Evolutionary conservation across 2,113 vertebrate genomes (phyloP), one percentile per base, ranked within the genome.

Genomic region (Myiagra hebetior): DNA sequence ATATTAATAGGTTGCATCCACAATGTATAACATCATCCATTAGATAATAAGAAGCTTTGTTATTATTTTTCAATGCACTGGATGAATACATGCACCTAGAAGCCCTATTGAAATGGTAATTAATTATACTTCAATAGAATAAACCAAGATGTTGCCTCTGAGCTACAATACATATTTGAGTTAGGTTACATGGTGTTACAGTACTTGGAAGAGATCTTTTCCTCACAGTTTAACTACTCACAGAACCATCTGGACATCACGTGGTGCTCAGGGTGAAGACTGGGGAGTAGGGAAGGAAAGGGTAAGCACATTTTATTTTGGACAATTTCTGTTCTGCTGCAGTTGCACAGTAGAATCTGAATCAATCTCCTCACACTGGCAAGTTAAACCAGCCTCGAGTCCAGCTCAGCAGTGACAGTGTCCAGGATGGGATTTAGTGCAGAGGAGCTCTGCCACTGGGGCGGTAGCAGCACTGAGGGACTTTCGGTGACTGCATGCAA

Each of bases 401-500:
- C 18, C 14, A 18, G 14, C 47, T 50, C 14, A 2, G 60, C 22
- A 56, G 17, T 5, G 50, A 60, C 30, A 85, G 47, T 50, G 39
- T 3, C 49, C 53, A 39, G 53, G 16, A 85, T 37, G 44, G 52
- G 56, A 37, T 49, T 59, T 87, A 20, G 6, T 1, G 3, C 31
- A 35, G 56, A 20, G 41, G 1, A 2, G 9, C 31, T 37, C 22
- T 44, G 39, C 18, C 3, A 0, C 47, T 55, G 21, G 0, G 2
- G 39, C 0, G 0, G 5, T 0, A 59, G 35, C n/a, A 26, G 50
- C 50, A 16, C 5, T 0, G 1, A 55, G 37, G 27, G 53, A 4
- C 50, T 19, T 10, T 17, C 31, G 60, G 33, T 31, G 65, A 9
- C 26, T 33, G 26, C 33, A 9, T 0, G 1, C 33, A 30, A 31